Evolutionary conservation across 2,113 vertebrate species (phyloP).

Genomic region (Tachysurus vachellii): DNA sequence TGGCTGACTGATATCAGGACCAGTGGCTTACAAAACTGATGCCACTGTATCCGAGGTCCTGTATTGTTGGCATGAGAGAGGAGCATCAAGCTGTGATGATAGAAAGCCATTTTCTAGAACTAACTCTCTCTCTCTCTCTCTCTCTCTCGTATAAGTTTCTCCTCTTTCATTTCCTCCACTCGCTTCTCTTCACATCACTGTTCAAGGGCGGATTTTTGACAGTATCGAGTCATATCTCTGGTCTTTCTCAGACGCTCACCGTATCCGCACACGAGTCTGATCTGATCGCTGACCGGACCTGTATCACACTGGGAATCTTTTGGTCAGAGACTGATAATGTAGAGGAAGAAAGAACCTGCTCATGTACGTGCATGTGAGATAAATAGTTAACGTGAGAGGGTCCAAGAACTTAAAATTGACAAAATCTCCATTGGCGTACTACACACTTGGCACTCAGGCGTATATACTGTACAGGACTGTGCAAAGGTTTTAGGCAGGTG

Average conservation of each 20-base stretch:
- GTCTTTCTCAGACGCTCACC: background rate
- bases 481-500: too few species aligned
- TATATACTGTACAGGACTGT: too few species aligned
- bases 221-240: background rate
- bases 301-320: background rate
- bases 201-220: background rate
- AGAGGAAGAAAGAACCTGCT: background rate
- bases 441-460: too few species aligned
- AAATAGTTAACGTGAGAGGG: too few species aligned
- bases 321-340: background rate
- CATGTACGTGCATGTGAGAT: background rate
- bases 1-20: background rate
- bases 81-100: background rate
- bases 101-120: background rate
- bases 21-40: constrained; percentile 6
- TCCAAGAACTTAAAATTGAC: too few species aligned
- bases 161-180: constrained; percentile 2
- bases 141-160: background rate
- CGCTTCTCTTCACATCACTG: background rate
- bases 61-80: constrained; percentile 26
- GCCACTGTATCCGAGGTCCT: constrained; percentile 1
- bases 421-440: too few species aligned
- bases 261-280: background rate
- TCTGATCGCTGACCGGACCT: background rate
- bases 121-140: background rate